Percentiles rank a stretch among this genome's conserved stretches.
phyloP scores from a whole-genome alignment of 1,140 invertebrate genomes.

The Drosophila eugracilis region DNA sequence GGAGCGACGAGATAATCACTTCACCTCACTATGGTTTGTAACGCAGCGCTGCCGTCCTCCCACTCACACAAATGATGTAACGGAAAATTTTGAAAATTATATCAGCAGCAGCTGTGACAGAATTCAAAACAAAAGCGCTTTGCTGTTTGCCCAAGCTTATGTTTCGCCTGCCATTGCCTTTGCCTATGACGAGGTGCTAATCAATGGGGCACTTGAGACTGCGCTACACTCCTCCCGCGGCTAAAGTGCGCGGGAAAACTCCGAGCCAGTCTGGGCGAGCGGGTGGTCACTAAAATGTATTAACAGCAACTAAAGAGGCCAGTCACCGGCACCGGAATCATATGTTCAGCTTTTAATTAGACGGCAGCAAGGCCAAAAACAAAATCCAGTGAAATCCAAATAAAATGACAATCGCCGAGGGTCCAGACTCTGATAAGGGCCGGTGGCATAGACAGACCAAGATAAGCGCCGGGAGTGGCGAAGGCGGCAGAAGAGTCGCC shows the following conservation, averaged over 20 bases:
- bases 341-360: conserved; percentile 33
- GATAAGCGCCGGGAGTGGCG: conserved; percentile 20
- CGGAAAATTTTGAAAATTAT: conserved; percentile 52
- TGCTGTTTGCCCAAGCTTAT: conserved; percentile 2
- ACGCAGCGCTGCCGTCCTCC: conserved; percentile 29
- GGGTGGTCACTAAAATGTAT: background rate
- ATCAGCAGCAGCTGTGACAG: conserved; percentile 16
- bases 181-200: conserved; percentile 15
- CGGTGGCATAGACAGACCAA: background rate
- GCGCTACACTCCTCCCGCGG: conserved; percentile 8
- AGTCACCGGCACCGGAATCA: conserved; percentile 17
- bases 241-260: conserved; percentile 10
- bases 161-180: background rate
- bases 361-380: conserved; percentile 15
- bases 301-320: conserved; percentile 5
- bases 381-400: conserved; percentile 36
- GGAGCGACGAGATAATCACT: conserved; percentile 60
- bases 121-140: conserved; percentile 6
- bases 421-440: conserved; percentile 49
- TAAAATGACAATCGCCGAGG: conserved; percentile 34
- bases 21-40: conserved; percentile 41
- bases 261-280: conserved; percentile 24
- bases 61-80: conserved; percentile 59
- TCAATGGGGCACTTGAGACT: conserved; percentile 17
- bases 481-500: conserved; percentile 9